phyloP scores from a whole-genome alignment of 1,140 invertebrate genomes.

The Ylistrum balloti region DNA sequence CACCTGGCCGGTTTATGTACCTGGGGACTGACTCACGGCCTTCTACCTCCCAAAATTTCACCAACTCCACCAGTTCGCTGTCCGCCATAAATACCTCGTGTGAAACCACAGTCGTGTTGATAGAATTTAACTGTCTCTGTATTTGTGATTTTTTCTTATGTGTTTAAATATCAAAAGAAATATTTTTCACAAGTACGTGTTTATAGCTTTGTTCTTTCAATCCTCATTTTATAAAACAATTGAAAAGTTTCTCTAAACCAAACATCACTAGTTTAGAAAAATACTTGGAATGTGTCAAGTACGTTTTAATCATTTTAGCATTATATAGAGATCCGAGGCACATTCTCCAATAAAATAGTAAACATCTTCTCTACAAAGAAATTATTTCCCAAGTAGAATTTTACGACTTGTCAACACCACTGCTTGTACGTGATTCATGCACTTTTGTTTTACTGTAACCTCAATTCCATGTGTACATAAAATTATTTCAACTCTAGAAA shows the following conservation, averaged over 20 bases:
- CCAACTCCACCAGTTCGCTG: background rate
- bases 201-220: background rate
- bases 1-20: background rate
- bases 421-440: no score
- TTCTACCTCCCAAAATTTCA: background rate
- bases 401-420: no score
- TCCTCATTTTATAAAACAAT: slow-evolving; percentile 24
- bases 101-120: background rate
- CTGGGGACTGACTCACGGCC: background rate
- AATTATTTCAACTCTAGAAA: no score
- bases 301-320: background rate
- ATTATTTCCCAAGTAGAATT: no score
- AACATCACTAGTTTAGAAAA: background rate
- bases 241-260: background rate
- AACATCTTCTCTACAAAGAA: background rate
- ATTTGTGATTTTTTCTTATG: background rate
- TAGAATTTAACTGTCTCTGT: background rate
- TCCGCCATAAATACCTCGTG: background rate
- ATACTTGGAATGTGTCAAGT: background rate
- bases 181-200: background rate
- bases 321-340: background rate
- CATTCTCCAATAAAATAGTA: background rate
- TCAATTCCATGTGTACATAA: no score
- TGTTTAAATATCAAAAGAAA: slow-evolving; percentile 19
- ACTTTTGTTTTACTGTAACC: no score